Evolutionary conservation across 1,140 invertebrate genomes (phyloP), one percentile per base, ranked within the genome.

Genomic region (Orius insidiosus): DNA sequence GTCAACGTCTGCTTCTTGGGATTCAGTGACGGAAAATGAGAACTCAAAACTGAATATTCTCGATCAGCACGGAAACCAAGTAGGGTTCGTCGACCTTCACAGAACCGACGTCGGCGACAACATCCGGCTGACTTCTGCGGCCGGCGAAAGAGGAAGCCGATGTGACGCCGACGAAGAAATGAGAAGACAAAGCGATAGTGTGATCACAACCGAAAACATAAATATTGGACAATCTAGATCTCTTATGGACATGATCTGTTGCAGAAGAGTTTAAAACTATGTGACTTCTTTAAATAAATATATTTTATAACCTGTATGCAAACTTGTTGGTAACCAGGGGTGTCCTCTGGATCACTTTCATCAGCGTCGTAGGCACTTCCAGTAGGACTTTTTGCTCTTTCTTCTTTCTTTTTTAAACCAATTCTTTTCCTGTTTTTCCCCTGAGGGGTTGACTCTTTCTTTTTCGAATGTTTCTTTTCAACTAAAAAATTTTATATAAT

Each of bases 241-340:
- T n/a, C n/a, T 36, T 11, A 15, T 36, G 14, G 35, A 36, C 14
- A 4, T 36, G n/a, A 11, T 36, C n/a, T 36, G 35, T 36, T 36
- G 35, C 14, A 36, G 35, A 15, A 36, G 9, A 36, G 14, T 11
- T 36, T 15, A 36, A n/a, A n/a, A n/a, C n/a, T n/a, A n/a, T n/a
- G n/a, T n/a, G n/a, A n/a, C n/a, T 36, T n/a, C 9, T 19, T 33
- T 31, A 4, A 15, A n/a, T 24, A 24, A 24, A 24, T 24, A 7
- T 24, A n/a, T n/a, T n/a, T n/a, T n/a, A n/a, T n/a, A n/a, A 76
- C 72, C 64, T 78, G 74, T 57, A 78, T 74, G 52, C 75, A 74
- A 52, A 80, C 68, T 54, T 84, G 75, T 54, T 85, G 80, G 59
- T 86, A 82, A 30, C 71, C 71, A 1, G 72, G n/a, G 10, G 74